Evolutionary conservation across 2,113 vertebrate genomes (phyloP), one percentile per base, ranked within the genome.

Genomic region (Junco hyemalis): DNA sequence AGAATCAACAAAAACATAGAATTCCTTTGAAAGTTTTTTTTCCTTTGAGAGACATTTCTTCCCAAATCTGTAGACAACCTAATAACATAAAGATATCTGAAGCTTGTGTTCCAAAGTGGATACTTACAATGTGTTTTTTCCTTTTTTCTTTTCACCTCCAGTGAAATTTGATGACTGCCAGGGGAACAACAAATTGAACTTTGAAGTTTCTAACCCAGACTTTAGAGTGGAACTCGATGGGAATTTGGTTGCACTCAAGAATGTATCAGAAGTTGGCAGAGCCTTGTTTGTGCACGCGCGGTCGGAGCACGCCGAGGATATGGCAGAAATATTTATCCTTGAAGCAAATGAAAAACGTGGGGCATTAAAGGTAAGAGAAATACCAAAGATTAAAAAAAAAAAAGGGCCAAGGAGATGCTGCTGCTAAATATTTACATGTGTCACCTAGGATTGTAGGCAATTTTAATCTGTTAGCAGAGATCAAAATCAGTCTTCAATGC

Each of bases 101-200:
- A 76, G 13, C 28, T 20, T 45, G 0, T 47, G 10, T 51, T 88
- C 33, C 16, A 2, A 82, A 82, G 35, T 25, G 21, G 7, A 44
- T 63, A 16, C 29, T 90, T 60, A 76, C 21, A 77, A 60, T 13
- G 18, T 35, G 20, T 8, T 42, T 47, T 54, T 35, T n/a, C 1
- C 2, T 15, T 4, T 42, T 33, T 17, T 22, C 5, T 7, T 3
- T 15, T 18, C 1, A 3, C 65, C 10, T 2, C 14, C 97, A 99
- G 99, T 99, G 95, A 96, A 97, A 95, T 99, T 99, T 91, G 98
- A 98, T 38, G 99, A 99, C 97, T 99, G 99, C 92, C 96, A 98
- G n/a, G 99, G 98, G 29, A 99, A 99, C 50, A 91, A 98, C 71
- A 97, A 97, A 16, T 96, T 99, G 90, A 97, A 93, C 68, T 99